phyloP scores from a whole-genome alignment of 2,888 invertebrate genomes.

The Xestoiulus laeticollis region DNA sequence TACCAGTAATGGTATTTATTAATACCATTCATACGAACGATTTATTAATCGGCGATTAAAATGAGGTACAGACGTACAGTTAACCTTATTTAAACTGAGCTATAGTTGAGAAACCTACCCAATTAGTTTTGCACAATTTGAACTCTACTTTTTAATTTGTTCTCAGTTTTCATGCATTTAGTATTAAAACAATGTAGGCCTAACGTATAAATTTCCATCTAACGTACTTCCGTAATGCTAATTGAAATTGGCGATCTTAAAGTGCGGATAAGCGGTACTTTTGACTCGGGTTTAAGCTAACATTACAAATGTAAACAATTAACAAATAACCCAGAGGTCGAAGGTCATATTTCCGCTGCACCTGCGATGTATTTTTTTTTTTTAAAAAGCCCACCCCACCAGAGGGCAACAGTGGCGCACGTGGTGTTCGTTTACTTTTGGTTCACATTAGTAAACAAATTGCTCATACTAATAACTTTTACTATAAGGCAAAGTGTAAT shows the following conservation, averaged over 20 bases:
- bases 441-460: slow-evolving; percentile 1
- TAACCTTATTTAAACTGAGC: no score
- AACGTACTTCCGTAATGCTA: not conserved
- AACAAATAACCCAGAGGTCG: not conserved
- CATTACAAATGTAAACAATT: slow-evolving; percentile 20
- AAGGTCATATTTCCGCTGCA: not conserved
- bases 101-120: no score
- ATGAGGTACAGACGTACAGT: no score
- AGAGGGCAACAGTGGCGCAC: slow-evolving; percentile 19
- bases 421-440: slow-evolving; percentile 26
- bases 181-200: not conserved
- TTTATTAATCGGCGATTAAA: no score
- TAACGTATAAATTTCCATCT: not conserved
- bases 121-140: no score
- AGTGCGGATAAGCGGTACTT: not conserved
- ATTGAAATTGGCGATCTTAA: not conserved
- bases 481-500: not conserved
- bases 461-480: not conserved
- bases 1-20: no score
- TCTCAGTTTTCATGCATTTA: not conserved
- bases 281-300: not conserved
- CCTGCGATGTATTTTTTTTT: not conserved
- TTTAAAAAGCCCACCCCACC: not conserved
- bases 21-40: no score
- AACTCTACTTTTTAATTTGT: not conserved